phyloP scores from a whole-genome alignment of 2,888 invertebrate genomes.

The Brachycybe producta region DNA sequence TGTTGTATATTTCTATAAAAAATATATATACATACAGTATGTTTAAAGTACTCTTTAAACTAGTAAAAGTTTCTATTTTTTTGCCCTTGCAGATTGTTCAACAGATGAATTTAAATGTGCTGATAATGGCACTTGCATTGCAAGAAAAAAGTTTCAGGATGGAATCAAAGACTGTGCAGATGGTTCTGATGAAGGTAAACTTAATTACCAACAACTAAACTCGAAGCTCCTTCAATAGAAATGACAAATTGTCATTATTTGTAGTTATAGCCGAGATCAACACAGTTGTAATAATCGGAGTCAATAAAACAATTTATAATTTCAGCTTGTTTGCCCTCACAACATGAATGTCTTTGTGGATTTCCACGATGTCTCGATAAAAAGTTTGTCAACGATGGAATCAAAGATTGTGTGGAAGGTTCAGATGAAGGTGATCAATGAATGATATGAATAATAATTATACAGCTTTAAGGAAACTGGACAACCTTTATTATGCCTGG shows the following conservation, averaged over 20 bases:
- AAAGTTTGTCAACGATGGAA: slow-evolving; percentile 33
- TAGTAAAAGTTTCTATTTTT: too few species aligned
- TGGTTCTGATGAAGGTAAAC: slow-evolving; percentile 32
- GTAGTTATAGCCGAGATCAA: neutral
- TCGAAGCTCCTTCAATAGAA: neutral
- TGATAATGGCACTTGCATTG: slow-evolving; percentile 26
- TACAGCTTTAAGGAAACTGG: too few species aligned
- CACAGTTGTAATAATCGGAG: slow-evolving; percentile 4
- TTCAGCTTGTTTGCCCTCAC: slow-evolving; percentile 33
- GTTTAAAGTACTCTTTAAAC: too few species aligned
- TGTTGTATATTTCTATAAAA: too few species aligned
- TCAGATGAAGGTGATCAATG: slow-evolving; percentile 34
- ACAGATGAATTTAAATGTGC: slow-evolving; percentile 23
- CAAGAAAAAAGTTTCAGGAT: slow-evolving; percentile 26
- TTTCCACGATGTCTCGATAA: slow-evolving; percentile 33
- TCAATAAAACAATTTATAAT: neutral
- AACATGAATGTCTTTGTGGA: slow-evolving; percentile 37
- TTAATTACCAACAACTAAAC: neutral
- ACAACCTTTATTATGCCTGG: too few species aligned
- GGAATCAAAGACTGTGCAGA: slow-evolving; percentile 30
- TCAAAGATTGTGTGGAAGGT: slow-evolving; percentile 36
- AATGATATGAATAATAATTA: neutral
- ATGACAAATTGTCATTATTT: neutral
- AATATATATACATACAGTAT: too few species aligned
- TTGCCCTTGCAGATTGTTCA: slow-evolving; percentile 13